Evolutionary conservation across 53 echinoderm and acorn worm genomes (phyloP).

Genomic region (Patiria pectinifera): DNA sequence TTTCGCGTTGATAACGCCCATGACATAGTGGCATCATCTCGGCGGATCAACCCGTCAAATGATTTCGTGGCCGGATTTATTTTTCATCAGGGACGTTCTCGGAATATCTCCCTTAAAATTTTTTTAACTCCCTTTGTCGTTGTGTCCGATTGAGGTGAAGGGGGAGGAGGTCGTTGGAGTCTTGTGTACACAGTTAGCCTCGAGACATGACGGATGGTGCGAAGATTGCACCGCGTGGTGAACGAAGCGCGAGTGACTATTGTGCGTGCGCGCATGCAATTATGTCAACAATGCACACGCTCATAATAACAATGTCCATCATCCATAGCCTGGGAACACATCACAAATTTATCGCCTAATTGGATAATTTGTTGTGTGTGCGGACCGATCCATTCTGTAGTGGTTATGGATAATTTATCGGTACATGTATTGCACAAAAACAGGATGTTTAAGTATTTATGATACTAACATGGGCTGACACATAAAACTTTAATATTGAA

Average conservation of each 20-base stretch:
- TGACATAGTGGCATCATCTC: slow-evolving; percentile 42
- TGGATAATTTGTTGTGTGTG: background rate
- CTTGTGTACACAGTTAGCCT: background rate
- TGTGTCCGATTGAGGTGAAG: background rate
- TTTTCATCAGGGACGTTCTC: slow-evolving; percentile 54
- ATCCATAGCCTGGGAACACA: background rate
- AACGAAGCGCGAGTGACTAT: background rate
- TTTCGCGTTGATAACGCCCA: background rate
- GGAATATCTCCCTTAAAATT: background rate
- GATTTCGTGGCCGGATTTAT: slow-evolving; percentile 51
- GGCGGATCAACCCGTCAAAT: slow-evolving; percentile 31
- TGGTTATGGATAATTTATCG: background rate
- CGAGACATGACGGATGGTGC: background rate
- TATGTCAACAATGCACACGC: background rate
- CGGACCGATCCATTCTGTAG: background rate
- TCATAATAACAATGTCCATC: background rate
- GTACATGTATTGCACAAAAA: too few species aligned
- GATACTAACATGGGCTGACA: too few species aligned
- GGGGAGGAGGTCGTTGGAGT: background rate
- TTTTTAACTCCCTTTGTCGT: background rate
- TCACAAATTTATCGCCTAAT: background rate
- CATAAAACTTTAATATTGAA: too few species aligned
- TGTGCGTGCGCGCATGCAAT: background rate
- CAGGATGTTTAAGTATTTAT: too few species aligned
- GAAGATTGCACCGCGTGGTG: background rate